A percentile compares a stretch with the other conserved stretches of the same genome.
Conservation (phyloP, 1,140 invertebrate genomes). For the Rhizoglyphus robini region DNA sequence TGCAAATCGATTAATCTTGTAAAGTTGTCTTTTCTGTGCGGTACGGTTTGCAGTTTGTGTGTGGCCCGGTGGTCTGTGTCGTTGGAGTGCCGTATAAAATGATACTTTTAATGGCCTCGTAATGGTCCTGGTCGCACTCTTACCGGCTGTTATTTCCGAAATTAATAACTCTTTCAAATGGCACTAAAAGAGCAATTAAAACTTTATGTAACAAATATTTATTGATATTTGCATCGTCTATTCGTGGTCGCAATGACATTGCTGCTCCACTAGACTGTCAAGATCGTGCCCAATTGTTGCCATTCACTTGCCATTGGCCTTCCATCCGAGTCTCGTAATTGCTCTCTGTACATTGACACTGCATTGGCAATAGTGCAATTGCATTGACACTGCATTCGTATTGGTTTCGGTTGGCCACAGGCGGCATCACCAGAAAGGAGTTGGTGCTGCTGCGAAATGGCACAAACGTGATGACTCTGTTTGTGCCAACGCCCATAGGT, state of each 20-base stretch:
- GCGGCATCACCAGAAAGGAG: not conserved
- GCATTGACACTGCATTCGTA: not conserved
- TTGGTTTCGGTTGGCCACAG: not conserved
- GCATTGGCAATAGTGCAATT: too few species aligned
- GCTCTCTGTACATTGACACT: not conserved
- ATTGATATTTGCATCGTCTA: not conserved
- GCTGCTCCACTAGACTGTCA: not conserved
- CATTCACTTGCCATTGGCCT: not conserved
- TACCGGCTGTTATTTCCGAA: conserved; percentile 4
- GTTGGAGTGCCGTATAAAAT: not conserved
- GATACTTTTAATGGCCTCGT: conserved; percentile 9
- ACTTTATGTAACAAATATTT: conserved; percentile 11
- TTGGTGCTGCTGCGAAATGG: conserved; percentile 6
- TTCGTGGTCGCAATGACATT: not conserved
- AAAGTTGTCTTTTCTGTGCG: not conserved
- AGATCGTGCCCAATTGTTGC: not conserved
- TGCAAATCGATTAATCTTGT: conserved; percentile 11
- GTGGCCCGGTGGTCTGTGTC: not conserved
- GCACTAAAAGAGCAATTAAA: not conserved
- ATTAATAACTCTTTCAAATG: conserved; percentile 7
- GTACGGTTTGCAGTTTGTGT: not conserved
- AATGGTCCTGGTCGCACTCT: not conserved
- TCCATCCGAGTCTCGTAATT: not conserved
- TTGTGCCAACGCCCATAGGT: conserved; percentile 4
- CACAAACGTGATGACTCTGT: conserved; percentile 6